Percentiles rank a stretch among this genome's conserved stretches.
These are phyloP conservation scores for Cynodonichthys magdalenae DNA, from an alignment of 2,797 vertebrate species.

Conservation along the genomic window DNA sequence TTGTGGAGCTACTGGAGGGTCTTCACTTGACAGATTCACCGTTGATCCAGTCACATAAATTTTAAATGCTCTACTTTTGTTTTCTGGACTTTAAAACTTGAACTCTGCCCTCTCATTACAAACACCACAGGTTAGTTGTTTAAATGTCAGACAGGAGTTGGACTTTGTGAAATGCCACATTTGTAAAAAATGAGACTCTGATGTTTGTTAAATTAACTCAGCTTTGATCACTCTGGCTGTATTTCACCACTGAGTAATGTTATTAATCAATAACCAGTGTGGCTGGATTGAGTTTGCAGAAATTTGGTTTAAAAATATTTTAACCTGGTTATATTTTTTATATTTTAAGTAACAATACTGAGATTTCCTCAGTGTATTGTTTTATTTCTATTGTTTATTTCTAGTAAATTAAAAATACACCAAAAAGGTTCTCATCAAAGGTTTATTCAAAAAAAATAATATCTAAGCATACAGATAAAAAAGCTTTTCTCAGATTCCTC, in stretches of 20 bases:
- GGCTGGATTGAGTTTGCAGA: constrained; percentile 15
- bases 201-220: constrained; percentile 5
- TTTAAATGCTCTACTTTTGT: constrained; percentile 19
- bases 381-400: too few species aligned
- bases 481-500: too few species aligned
- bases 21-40: constrained; percentile 24
- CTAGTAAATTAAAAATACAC: too few species aligned
- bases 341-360: too few species aligned
- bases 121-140: constrained; percentile 2
- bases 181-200: neutral
- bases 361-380: too few species aligned
- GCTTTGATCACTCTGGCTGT: constrained; percentile 23
- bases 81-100: constrained; percentile 20
- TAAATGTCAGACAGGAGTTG: neutral
- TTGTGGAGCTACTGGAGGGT: constrained; percentile 4
- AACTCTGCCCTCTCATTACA: constrained; percentile 1
- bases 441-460: too few species aligned
- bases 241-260: constrained; percentile 2
- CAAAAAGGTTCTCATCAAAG: too few species aligned
- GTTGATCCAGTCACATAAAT: constrained; percentile 34
- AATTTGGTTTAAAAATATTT: constrained; percentile 1
- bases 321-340: too few species aligned
- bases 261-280: constrained; percentile 24
- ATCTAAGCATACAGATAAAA: too few species aligned
- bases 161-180: neutral